Conservation (phyloP, 2,113 vertebrate species). For the Phodopus roborovskii region DNA sequence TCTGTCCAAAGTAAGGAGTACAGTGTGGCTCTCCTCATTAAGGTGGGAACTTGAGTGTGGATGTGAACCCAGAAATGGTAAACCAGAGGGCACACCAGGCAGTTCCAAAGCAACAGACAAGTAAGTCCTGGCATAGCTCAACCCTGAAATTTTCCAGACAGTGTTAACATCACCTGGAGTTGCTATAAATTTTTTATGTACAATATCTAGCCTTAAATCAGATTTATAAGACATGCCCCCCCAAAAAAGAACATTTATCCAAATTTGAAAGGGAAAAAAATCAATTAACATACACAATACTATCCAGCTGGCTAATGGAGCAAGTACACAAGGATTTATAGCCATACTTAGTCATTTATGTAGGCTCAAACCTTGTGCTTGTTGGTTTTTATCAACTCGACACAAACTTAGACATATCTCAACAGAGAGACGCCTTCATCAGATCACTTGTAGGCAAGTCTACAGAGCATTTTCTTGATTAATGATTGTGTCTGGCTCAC, state of each 20-base stretch:
- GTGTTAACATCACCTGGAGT: neutral
- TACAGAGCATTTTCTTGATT: neutral
- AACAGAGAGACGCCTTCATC: neutral
- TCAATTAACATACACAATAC: neutral
- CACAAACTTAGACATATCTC: neutral
- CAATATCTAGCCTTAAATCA: neutral
- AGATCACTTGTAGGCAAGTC: neutral
- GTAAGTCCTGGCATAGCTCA: neutral
- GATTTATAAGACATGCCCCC: neutral
- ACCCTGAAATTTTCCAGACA: neutral
- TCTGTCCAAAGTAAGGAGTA: neutral
- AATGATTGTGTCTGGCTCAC: neutral
- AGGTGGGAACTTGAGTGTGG: neutral
- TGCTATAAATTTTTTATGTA: neutral
- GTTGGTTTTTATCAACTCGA: neutral
- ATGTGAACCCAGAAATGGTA: neutral
- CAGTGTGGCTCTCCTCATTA: neutral
- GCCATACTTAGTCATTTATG: neutral
- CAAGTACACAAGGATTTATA: neutral
- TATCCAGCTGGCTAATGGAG: neutral
- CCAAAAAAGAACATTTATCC: neutral
- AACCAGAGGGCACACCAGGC: neutral
- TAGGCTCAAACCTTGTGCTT: neutral
- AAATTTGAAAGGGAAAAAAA: neutral
- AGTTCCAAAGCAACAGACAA: neutral